Percentiles rank a stretch among this genome's conserved stretches.
Evolutionary conservation across 2,113 vertebrate genomes (phyloP).

Genomic region (Microtus richardsoni): DNA sequence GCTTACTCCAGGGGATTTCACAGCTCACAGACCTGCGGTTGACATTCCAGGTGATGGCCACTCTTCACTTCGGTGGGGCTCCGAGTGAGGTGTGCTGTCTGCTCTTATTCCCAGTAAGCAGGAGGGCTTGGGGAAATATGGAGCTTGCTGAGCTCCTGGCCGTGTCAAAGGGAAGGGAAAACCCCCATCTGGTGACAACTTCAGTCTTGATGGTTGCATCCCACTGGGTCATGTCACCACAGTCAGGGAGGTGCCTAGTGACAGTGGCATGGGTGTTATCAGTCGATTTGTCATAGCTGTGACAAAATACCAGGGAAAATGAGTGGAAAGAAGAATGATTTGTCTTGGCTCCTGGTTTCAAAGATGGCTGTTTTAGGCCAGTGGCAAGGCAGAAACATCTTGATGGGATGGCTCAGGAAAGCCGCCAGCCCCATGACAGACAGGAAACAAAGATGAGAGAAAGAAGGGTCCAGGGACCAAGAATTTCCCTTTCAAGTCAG

Average conservation of each 20-base stretch:
- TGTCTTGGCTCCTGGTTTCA: not conserved
- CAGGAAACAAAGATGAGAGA: not conserved
- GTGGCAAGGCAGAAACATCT: not conserved
- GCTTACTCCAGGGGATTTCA: not conserved
- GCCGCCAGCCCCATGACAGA: not conserved
- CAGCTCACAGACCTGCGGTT: not conserved
- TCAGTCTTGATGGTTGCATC: not conserved
- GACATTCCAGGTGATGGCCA: not conserved
- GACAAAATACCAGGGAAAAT: not conserved
- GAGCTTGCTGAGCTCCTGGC: not conserved
- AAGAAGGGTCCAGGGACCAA: not conserved
- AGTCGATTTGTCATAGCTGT: not conserved
- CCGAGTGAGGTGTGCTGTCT: not conserved
- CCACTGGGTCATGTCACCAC: not conserved
- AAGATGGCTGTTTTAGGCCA: not conserved
- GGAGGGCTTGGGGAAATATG: not conserved
- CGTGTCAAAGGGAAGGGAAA: not conserved
- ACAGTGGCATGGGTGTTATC: not conserved
- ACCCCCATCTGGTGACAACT: not conserved
- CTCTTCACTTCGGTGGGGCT: not conserved
- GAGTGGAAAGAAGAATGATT: not conserved
- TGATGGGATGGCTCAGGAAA: not conserved
- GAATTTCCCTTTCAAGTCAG: not conserved
- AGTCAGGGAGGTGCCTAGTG: not conserved
- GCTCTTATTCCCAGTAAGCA: not conserved